Conservation (phyloP, 2,113 vertebrate species). For the Chascanopsetta lugubris region DNA sequence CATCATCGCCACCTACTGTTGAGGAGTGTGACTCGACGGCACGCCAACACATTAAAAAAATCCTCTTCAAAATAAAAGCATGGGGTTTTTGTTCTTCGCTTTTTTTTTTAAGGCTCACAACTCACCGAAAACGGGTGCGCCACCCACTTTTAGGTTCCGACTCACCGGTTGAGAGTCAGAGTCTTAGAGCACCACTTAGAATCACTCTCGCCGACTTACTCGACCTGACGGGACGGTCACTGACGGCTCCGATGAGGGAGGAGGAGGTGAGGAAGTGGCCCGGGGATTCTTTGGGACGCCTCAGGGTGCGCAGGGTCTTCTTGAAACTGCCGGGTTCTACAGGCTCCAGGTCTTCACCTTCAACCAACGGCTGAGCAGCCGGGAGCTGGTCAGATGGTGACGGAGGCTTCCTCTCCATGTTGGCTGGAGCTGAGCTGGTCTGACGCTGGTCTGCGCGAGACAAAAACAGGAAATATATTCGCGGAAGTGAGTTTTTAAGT, state of each 20-base stretch:
- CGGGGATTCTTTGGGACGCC: slow-evolving; percentile 60
- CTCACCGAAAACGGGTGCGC: too few species aligned
- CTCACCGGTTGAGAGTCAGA: too few species aligned
- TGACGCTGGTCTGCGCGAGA: slow-evolving; percentile 43
- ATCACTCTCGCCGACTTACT: slow-evolving; percentile 72
- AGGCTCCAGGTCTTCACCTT: slow-evolving; percentile 77
- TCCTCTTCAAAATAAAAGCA: too few species aligned
- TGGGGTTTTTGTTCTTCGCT: too few species aligned
- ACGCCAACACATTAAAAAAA: too few species aligned
- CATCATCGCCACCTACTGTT: too few species aligned
- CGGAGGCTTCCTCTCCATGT: slow-evolving; percentile 21
- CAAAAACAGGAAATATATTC: neutral
- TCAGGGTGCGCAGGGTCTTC: slow-evolving; percentile 74
- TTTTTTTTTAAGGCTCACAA: too few species aligned
- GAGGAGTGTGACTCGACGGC: too few species aligned
- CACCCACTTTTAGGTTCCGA: too few species aligned
- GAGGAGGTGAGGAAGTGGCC: slow-evolving; percentile 80
- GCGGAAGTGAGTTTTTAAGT: too few species aligned
- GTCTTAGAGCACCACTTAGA: too few species aligned
- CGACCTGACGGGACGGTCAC: slow-evolving; percentile 54
- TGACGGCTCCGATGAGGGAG: slow-evolving; percentile 78
- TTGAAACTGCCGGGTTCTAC: slow-evolving; percentile 71
- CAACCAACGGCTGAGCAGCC: slow-evolving; percentile 48
- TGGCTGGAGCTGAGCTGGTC: slow-evolving; percentile 26
- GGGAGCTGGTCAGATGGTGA: neutral